These are phyloP conservation scores for Pseudomugil tenellus DNA, from an alignment of 2,797 vertebrate genomes.

Conservation along the genomic window DNA sequence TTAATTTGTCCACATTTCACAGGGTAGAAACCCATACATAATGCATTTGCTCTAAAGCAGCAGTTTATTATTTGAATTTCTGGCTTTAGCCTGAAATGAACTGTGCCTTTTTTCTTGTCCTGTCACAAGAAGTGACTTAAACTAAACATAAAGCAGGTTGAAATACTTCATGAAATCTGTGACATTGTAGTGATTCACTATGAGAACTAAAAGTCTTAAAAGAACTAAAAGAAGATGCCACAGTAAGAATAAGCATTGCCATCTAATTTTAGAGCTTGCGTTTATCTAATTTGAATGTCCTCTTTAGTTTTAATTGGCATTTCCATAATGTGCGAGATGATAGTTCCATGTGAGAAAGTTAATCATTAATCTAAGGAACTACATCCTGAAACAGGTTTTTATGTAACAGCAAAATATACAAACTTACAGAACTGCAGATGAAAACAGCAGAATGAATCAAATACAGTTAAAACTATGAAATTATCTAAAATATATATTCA, in stretches of 20 bases:
- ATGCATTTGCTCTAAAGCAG: neutral
- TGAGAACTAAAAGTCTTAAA: neutral
- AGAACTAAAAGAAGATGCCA: neutral
- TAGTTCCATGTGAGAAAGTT: neutral
- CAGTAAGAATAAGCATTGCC: neutral
- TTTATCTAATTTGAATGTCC: neutral
- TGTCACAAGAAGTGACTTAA: neutral
- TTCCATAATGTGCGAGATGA: neutral
- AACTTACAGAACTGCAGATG: neutral
- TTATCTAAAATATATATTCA: neutral
- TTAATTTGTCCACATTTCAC: constrained; percentile 1
- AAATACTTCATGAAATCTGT: constrained; percentile 7
- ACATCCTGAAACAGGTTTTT: neutral
- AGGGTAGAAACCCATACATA: neutral
- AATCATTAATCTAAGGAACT: neutral
- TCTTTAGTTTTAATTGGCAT: neutral
- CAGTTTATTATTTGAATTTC: neutral
- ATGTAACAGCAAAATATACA: neutral
- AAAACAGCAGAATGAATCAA: neutral
- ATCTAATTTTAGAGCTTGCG: neutral
- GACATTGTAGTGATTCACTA: constrained; percentile 1
- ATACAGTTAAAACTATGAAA: neutral
- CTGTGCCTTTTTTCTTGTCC: neutral
- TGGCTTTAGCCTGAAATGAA: neutral
- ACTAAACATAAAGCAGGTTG: neutral